Base-by-base conservation (phyloP, 2,113 vertebrate genomes). In the Carassius auratus region DNA sequence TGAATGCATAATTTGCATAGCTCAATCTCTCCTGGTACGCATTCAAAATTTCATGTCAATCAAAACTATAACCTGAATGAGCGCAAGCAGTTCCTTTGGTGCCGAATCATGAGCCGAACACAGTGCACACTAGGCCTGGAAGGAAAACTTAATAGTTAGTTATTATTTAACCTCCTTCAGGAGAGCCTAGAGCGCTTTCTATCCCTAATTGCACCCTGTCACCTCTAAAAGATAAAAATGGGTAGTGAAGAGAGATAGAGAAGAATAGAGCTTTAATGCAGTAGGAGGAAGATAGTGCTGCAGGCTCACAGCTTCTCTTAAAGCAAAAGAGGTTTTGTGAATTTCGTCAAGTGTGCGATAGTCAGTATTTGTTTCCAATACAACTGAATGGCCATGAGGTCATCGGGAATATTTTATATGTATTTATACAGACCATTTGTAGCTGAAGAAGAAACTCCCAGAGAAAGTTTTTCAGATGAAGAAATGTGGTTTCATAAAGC, bases 121-220 rank as follows among this genome's bases (percentile, higher is more conserved):
- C 84, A 74, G 55, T 75, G 62, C 57, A 59, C 19, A n/a, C 71
- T 81, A 68, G 87, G 77, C 86, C 78, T 68, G 17, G 73, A 90
- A 88, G 86, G 84, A 80, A 83, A 85, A 79, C 75, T 52, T 89
- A 86, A 90, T 90, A 81, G 91, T 86, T 88, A 87, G 89, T 93
- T 93, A 93, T 93, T 92, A 93, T 93, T 89, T 93, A 94, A 91
- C 90, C 92, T 91, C 92, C 90, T 91, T 90, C 3, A 87, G 85
- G 42, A 64, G 33, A 14, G 48, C 71, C 73, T 77, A n/a, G 85
- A 50, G 52, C 36, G 90, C 92, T 92, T 94, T 93, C 92, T 93
- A 90, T 93, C 89, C 91, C 80, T 94, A 94, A 94, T 94, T 93
- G 92, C 89, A 93, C 90, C 90, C 91, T 94, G 93, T 92, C 94